phyloP scores from a whole-genome alignment of 2,797 vertebrate genomes.

The Menidia menidia region DNA sequence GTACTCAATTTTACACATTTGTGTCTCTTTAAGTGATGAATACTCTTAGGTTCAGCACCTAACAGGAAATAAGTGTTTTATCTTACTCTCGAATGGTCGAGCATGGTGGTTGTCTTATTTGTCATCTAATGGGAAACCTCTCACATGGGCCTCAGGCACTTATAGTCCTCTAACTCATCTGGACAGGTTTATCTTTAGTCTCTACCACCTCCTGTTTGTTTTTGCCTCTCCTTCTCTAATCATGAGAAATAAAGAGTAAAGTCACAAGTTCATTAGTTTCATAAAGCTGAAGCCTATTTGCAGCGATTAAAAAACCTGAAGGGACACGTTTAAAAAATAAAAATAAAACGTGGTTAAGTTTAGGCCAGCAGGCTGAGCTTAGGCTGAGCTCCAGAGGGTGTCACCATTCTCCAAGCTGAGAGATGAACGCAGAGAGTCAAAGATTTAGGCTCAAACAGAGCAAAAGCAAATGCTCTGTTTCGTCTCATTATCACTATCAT shows the following conservation, averaged over 20 bases:
- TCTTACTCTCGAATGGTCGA: too few relatives aligned
- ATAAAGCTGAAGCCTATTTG: not conserved
- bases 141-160: conserved; percentile 8
- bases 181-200: conserved; percentile 37
- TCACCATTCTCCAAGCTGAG: conserved; percentile 42
- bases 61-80: too few relatives aligned
- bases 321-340: too few relatives aligned
- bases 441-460: conserved; percentile 16
- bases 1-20: too few relatives aligned
- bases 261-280: too few relatives aligned
- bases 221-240: not conserved
- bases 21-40: too few relatives aligned
- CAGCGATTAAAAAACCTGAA: not conserved
- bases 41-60: too few relatives aligned
- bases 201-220: conserved; percentile 2
- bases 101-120: too few relatives aligned
- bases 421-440: not conserved
- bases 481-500: not conserved
- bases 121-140: not conserved
- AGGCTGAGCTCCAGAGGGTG: conserved; percentile 59
- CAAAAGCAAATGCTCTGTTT: conserved; percentile 21
- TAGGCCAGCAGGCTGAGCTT: too few relatives aligned
- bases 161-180: conserved; percentile 31
- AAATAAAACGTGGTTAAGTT: not conserved
- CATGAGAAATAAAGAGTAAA: not conserved